These are phyloP conservation scores for Drosophila neonasuta DNA, from an alignment of 2,888 invertebrate species.

Conservation along the genomic window DNA sequence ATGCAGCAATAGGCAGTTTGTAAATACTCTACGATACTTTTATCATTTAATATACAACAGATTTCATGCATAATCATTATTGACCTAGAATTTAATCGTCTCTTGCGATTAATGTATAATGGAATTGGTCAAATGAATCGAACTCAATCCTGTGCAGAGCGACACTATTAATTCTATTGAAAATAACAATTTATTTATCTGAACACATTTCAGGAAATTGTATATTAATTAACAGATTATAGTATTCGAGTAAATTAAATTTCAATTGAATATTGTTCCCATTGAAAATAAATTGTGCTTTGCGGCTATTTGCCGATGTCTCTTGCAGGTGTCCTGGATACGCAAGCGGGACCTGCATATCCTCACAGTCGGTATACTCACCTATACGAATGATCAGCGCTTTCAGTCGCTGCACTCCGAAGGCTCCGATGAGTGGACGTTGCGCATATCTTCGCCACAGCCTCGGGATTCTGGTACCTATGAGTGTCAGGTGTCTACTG, in stretches of 20 bases:
- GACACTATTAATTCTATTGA: not conserved
- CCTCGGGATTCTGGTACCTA: conserved; percentile 87
- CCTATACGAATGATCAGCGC: conserved; percentile 89
- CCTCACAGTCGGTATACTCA: conserved; percentile 87
- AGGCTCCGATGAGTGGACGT: conserved; percentile 88
- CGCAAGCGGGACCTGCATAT: conserved; percentile 91
- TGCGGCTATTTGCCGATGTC: conserved; percentile 2
- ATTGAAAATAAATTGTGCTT: conserved; percentile 5
- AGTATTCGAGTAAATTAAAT: not conserved
- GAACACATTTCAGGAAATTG: not conserved
- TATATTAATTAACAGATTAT: conserved; percentile 1
- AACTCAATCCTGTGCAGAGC: not conserved
- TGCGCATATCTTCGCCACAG: conserved; percentile 88
- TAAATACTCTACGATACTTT: not conserved
- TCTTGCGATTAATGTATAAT: not conserved
- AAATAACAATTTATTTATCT: not conserved
- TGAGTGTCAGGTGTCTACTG: conserved; percentile 90
- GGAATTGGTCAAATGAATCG: not conserved
- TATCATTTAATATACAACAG: too few relatives aligned
- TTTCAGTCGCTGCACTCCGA: conserved; percentile 88
- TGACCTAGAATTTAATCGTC: not conserved
- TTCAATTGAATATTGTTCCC: not conserved
- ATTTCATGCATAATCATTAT: too few relatives aligned
- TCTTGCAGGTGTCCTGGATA: conserved; percentile 87
- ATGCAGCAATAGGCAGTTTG: not conserved